Conservation (phyloP, 2,888 invertebrate species). For the Harpagoxenus sublaevis region DNA sequence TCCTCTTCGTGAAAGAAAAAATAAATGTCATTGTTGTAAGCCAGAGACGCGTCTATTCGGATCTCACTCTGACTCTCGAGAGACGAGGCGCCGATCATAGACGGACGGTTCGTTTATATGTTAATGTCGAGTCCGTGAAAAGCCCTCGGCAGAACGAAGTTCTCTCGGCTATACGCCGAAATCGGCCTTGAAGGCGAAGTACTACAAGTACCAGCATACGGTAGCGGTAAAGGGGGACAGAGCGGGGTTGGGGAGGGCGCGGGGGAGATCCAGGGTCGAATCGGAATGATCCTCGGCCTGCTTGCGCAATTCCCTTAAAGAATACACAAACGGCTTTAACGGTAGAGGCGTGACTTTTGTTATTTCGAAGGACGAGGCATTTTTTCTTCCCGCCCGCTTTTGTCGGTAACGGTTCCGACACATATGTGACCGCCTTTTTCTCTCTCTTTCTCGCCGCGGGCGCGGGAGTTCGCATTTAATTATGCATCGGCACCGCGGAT, state of each 20-base stretch:
- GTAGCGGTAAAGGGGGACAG: conserved; percentile 42
- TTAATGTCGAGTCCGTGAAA: conserved; percentile 20
- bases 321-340: conserved; percentile 52
- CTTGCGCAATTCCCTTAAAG: conserved; percentile 71
- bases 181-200: conserved; percentile 60
- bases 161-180: background rate
- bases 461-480: background rate
- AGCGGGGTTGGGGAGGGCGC: conserved; percentile 30
- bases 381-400: conserved; percentile 27
- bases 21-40: background rate
- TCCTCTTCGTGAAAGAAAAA: background rate
- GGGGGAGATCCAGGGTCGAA: conserved; percentile 68
- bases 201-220: conserved; percentile 68
- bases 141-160: conserved; percentile 23
- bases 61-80: background rate
- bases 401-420: conserved; percentile 36
- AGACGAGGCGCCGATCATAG: background rate
- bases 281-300: conserved; percentile 63
- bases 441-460: background rate
- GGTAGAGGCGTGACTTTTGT: conserved; percentile 47
- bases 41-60: background rate
- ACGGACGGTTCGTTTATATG: background rate
- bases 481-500: conserved; percentile 1
- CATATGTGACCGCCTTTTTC: background rate
- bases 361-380: conserved; percentile 35